phyloP scores from a whole-genome alignment of 1,140 invertebrate species.

The Platyura marginata region DNA sequence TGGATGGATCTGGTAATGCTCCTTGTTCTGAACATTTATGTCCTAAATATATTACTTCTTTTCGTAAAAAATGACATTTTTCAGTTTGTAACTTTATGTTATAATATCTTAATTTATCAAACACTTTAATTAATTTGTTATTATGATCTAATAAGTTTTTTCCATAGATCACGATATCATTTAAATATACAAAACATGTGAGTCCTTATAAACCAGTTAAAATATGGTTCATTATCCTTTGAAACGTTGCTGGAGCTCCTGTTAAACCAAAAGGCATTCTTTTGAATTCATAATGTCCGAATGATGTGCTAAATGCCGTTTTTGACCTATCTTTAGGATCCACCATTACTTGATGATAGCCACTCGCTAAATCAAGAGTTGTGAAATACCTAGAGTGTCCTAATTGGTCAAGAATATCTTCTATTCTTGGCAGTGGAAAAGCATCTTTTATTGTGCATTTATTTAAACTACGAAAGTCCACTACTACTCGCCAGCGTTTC shows the following conservation, averaged over 20 bases:
- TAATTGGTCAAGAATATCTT: conserved; percentile 17
- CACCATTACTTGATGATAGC: conserved; percentile 24
- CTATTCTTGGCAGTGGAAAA: conserved; percentile 25
- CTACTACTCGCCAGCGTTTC: conserved; percentile 1
- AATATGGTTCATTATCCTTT: neutral
- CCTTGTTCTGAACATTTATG: conserved; percentile 5
- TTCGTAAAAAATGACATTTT: conserved; percentile 6
- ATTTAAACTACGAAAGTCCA: conserved; percentile 4
- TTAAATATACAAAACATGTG: conserved; percentile 10
- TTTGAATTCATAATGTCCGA: conserved; percentile 4
- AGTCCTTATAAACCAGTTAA: neutral
- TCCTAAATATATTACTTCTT: conserved; percentile 6
- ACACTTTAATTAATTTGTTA: conserved; percentile 3
- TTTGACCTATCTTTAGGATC: conserved; percentile 11
- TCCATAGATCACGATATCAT: conserved; percentile 6
- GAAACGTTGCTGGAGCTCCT: conserved; percentile 4
- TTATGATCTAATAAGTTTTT: conserved; percentile 3
- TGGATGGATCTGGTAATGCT: conserved; percentile 2
- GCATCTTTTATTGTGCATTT: conserved; percentile 9
- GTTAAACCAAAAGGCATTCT: conserved; percentile 7
- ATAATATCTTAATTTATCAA: conserved; percentile 4
- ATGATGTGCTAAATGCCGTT: conserved; percentile 13
- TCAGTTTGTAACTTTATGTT: conserved; percentile 6
- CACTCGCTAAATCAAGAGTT: conserved; percentile 17
- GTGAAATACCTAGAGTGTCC: conserved; percentile 14